A percentile compares a stretch with the other conserved stretches of the same genome.
Evolutionary conservation across 2,113 vertebrate species (phyloP).

Genomic region (Tichodroma muraria): DNA sequence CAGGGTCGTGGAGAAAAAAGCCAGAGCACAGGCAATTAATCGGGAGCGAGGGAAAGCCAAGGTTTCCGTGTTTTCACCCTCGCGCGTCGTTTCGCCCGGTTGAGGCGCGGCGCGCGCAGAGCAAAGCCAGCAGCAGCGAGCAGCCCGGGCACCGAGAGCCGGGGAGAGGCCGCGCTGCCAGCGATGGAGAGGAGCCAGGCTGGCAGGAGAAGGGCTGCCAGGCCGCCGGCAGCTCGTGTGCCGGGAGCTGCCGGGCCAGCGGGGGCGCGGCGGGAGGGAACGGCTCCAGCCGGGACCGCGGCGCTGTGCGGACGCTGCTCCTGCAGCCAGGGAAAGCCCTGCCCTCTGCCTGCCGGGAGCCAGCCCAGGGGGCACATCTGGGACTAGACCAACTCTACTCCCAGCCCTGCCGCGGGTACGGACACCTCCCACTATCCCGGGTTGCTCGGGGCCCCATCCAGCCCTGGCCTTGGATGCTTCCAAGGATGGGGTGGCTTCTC

Average conservation of each 20-base stretch:
- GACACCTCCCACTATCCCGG: background rate
- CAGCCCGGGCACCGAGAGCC: background rate
- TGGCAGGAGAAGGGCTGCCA: background rate
- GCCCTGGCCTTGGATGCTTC: background rate
- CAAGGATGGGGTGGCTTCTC: background rate
- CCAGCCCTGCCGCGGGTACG: background rate
- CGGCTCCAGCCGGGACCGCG: background rate
- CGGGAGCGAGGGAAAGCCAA: background rate
- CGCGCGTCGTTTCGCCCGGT: accelerated
- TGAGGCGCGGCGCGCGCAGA: background rate
- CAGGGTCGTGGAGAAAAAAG: accelerated
- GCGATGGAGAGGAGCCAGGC: accelerated
- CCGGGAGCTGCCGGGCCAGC: background rate
- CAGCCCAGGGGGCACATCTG: background rate
- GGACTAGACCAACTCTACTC: background rate
- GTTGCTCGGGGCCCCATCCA: accelerated
- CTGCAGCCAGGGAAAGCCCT: background rate
- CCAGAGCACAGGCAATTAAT: background rate
- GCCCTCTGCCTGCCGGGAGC: background rate
- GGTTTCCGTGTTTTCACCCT: background rate
- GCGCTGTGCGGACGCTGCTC: accelerated
- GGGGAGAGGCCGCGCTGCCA: background rate
- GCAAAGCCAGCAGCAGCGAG: background rate
- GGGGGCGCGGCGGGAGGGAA: too few relatives aligned
- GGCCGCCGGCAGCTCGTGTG: background rate